Evolutionary conservation across 2,113 vertebrate species (phyloP).

Genomic region (Danionella cerebrum): DNA sequence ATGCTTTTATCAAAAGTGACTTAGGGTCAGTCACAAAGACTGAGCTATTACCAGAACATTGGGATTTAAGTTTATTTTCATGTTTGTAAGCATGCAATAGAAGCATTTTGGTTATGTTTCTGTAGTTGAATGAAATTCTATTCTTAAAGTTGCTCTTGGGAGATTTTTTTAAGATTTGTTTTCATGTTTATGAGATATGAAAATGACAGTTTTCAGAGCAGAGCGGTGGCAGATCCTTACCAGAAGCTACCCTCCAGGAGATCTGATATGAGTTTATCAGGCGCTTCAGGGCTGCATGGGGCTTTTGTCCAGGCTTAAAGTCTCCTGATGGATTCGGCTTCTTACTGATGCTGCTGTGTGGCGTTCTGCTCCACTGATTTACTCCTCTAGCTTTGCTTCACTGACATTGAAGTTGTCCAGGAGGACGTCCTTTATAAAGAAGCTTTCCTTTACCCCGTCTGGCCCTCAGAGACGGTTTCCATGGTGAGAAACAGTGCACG

Average conservation of each 20-base stretch:
- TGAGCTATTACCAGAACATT: no score
- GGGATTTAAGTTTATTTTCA: no score
- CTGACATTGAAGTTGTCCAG: conserved; percentile 10
- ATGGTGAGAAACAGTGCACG: conserved; percentile 41
- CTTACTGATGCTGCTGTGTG: conserved; percentile 20
- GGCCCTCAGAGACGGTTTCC: conserved; percentile 46
- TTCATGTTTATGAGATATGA: background rate
- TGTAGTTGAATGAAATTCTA: background rate
- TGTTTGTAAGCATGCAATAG: no score
- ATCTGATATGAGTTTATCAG: conserved; percentile 15
- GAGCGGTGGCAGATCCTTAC: background rate
- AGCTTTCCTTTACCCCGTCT: background rate
- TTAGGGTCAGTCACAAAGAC: no score
- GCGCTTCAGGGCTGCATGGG: background rate
- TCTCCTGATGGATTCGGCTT: conserved; percentile 33
- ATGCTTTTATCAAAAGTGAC: no score
- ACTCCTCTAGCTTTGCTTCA: background rate
- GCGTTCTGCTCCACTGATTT: conserved; percentile 13
- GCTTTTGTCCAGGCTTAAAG: background rate
- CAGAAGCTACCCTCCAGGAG: conserved; percentile 1
- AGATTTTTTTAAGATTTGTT: background rate
- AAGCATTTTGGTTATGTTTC: background rate
- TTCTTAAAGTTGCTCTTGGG: background rate
- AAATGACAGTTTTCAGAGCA: background rate
- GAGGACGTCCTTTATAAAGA: background rate